Base-by-base conservation (phyloP, 2,888 invertebrate genomes). In the Mimumesa dahlbomi region DNA sequence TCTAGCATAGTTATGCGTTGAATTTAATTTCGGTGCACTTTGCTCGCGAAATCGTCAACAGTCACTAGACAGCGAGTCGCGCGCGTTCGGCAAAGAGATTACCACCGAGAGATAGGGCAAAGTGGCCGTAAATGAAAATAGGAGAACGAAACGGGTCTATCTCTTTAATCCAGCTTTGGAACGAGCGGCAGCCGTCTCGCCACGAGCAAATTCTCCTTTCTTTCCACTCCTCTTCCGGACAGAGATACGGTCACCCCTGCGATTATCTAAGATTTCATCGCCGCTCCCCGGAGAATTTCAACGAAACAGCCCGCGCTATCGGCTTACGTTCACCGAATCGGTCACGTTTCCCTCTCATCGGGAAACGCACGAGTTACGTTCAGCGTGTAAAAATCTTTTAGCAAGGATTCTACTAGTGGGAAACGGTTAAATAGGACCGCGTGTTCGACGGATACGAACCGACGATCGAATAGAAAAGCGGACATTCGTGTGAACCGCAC, bases 141-240 rank as follows among this genome's bases (percentile, higher is more conserved):
- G n/a, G n/a, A n/a, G n/a, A n/a, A 64, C 58, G 69, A 68, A 77
- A 81, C 64, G 63, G 65, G 65, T 79, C 75, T 80, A 75, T 81
- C 79, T 63, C 78, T 82, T 84, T 83, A 83, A 85, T 77, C 73
- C 70, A 78, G 79, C 76, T 78, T 82, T 81, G 77, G 67, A 16
- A 6, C 45, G 48, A 74, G 50, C 38, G 38, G n/a, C 9, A 19
- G 14, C 42, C 34, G 56, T 43, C 48, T 58, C 48, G 58, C 49
- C 54, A 45, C 19, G 25, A 25, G 38, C 42, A 46, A 59, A 73
- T 63, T 36, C 42, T 61, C 46, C 21, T 29, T 19, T 36, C 42
- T 25, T 25, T 25, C 25, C 25, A 5, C 31, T 42, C 43, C 5
- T 21, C 11, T 22, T 1, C 21, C 21, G 22, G 18, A 9, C 3